phyloP scores from a whole-genome alignment of 1,140 invertebrate genomes.

The Hylaeus volcanicus region DNA sequence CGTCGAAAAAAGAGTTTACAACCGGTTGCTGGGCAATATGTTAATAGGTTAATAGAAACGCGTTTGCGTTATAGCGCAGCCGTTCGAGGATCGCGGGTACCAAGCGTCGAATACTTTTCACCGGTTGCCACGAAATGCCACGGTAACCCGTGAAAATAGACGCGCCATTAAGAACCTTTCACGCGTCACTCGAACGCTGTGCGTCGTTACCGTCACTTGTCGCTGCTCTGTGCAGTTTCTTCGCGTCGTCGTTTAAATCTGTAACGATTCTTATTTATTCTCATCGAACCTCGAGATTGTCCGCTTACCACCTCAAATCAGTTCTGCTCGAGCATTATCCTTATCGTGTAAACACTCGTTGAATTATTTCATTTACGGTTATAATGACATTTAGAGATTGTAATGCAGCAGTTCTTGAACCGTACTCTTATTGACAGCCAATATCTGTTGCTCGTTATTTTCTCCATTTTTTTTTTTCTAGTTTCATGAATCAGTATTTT shows the following conservation, averaged over 20 bases:
- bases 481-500: too few species aligned
- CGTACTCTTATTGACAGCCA: too few species aligned
- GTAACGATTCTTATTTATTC: slow-evolving; percentile 59
- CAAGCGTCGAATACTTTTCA: slow-evolving; percentile 44
- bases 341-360: neutral
- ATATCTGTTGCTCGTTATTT: too few species aligned
- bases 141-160: slow-evolving; percentile 52
- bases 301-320: neutral
- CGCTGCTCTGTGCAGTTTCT: slow-evolving; percentile 34
- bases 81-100: slow-evolving; percentile 36
- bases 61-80: slow-evolving; percentile 30
- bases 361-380: neutral
- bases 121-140: slow-evolving; percentile 36
- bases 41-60: slow-evolving; percentile 56
- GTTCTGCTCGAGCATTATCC: neutral
- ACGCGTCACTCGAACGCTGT: slow-evolving; percentile 49
- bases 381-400: too few species aligned
- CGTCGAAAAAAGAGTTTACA: slow-evolving; percentile 61
- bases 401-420: too few species aligned
- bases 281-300: slow-evolving; percentile 16
- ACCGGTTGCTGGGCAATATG: slow-evolving; percentile 58
- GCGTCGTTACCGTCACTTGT: slow-evolving; percentile 59
- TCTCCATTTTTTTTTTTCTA: too few species aligned
- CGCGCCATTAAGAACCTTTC: slow-evolving; percentile 58
- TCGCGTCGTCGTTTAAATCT: slow-evolving; percentile 19